Evolutionary conservation across 2,888 invertebrate species (phyloP).

Genomic region (Parasteatoda lunata): DNA sequence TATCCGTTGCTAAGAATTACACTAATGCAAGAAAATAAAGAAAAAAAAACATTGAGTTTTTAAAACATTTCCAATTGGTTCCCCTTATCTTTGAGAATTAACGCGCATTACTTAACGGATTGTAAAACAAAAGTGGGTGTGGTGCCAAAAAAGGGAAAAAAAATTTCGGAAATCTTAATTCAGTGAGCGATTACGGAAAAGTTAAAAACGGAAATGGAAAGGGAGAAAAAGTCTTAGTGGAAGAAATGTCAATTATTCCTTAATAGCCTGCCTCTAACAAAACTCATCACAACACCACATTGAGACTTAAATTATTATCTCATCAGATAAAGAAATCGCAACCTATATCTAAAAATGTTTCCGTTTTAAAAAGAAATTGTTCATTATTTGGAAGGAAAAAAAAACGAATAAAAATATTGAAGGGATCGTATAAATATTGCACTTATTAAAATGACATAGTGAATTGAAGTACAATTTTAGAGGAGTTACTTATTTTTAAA

Average conservation of each 20-base stretch:
- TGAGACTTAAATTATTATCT: conserved; percentile 54
- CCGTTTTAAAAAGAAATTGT: conserved; percentile 20
- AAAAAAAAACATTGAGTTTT: background rate
- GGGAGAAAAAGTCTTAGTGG: conserved; percentile 27
- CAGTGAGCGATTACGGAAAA: conserved; percentile 40
- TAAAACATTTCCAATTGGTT: conserved; percentile 8
- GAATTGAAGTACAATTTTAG: too few species aligned
- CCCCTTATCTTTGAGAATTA: conserved; percentile 26
- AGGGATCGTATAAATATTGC: conserved; percentile 20
- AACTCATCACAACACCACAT: conserved; percentile 36
- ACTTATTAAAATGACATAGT: background rate
- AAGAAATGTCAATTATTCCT: conserved; percentile 61
- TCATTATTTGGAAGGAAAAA: conserved; percentile 21
- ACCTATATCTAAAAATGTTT: conserved; percentile 37
- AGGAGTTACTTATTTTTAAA: too few species aligned
- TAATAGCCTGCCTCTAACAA: conserved; percentile 58
- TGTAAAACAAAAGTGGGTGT: conserved; percentile 55
- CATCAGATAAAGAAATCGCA: conserved; percentile 59
- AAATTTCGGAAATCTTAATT: conserved; percentile 34
- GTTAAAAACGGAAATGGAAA: conserved; percentile 4
- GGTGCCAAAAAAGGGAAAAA: conserved; percentile 11
- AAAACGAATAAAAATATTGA: background rate
- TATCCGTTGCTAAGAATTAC: too few species aligned
- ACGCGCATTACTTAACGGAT: conserved; percentile 39
- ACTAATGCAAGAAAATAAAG: too few species aligned